A percentile compares a stretch with the other conserved stretches of the same genome.
Conservation (phyloP, 1,140 invertebrate species). For the Sitobion miscanthi region DNA sequence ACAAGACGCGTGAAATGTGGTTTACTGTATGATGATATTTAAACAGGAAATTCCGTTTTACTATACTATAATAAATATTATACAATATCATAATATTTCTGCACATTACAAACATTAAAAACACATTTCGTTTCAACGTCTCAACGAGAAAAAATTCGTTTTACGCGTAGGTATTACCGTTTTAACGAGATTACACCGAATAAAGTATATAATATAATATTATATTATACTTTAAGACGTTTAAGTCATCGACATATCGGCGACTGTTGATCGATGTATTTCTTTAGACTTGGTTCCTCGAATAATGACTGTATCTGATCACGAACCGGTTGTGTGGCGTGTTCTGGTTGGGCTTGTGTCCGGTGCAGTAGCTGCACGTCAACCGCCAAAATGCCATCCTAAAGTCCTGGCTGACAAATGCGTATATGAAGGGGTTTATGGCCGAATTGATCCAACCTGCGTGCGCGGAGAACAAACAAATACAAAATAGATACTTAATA, state of each 20-base stretch:
- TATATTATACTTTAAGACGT: not conserved
- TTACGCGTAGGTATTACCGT: not conserved
- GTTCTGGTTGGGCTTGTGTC: not conserved
- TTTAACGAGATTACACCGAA: not conserved
- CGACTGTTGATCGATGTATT: not conserved
- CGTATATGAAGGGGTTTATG: conserved; percentile 87
- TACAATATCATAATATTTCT: not conserved
- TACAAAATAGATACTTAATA: not conserved
- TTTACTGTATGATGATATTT: not conserved
- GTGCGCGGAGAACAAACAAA: not conserved
- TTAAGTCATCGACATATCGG: not conserved
- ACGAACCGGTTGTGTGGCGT: conserved; percentile 26
- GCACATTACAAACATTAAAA: not conserved
- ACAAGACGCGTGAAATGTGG: not conserved
- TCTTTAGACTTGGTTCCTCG: conserved; percentile 29
- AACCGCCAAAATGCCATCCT: conserved; percentile 82
- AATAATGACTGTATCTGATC: conserved; percentile 21
- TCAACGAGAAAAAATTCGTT: not conserved
- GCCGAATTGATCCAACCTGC: conserved; percentile 86
- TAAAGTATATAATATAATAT: not conserved
- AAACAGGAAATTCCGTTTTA: not conserved
- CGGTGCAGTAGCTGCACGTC: conserved; percentile 67
- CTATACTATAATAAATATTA: not conserved
- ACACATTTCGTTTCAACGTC: not conserved
- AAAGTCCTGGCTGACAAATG: conserved; percentile 85